Evolutionary conservation across 2,888 invertebrate genomes (phyloP), one percentile per base, ranked within the genome.

Genomic region (Sisyra nigra): DNA sequence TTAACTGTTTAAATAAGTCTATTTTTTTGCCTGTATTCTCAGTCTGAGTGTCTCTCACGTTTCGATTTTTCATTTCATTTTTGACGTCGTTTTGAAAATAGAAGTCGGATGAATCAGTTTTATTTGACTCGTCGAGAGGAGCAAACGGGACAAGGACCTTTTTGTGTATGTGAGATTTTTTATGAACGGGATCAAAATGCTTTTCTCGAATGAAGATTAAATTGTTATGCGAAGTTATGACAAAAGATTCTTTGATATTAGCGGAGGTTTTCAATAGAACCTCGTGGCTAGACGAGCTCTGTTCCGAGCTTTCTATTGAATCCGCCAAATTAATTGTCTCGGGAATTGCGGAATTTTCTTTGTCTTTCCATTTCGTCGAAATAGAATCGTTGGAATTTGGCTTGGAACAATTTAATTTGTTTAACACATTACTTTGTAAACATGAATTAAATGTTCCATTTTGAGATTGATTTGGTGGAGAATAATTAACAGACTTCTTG

Each of bases 211-310:
- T 18, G 10, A 37, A 43, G 1, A 43, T 37, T 18, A 43, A 30
- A 13, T 43, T 38, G 15, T 37, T 43, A 10, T 37, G 30, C 29
- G 37, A 14, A 18, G 37, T 29, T 11, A 43, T 37, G 14, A 38
- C 43, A 29, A 43, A 38, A 5, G 43, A 30, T 13, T 43, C 43
- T 30, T 43, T 43, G 8, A 43, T 38, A 3, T 38, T 32, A 10
- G 17, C 10, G 3, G 43, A 32, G 2, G 43, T 38, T 19, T 41
- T 33, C 18, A 41, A 17, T 4, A 38, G 18, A 4, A 38, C 17
- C 38, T 43, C 43, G 18, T 43, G 43, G 29, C 43, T 43, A 11
- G 38, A 37, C 17, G 29, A 29, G 30, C 35, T 34, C 7, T 11
- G 7, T 34, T 41, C 41, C 14, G 41, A 41, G 19, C 19, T 41